Conservation (phyloP, 2,797 vertebrate species). For the Decapterus maruadsi region DNA sequence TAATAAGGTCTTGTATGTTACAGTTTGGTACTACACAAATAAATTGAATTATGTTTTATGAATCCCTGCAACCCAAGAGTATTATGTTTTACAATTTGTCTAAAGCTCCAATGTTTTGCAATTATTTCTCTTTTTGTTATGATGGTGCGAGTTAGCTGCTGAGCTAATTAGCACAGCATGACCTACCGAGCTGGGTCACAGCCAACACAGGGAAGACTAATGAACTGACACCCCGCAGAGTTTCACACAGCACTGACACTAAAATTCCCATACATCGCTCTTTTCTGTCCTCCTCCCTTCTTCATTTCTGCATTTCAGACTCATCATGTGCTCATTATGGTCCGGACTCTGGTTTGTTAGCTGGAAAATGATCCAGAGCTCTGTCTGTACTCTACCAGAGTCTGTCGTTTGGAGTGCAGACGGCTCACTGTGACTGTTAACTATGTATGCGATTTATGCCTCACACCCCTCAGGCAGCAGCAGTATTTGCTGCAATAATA, state of each 20-base stretch:
- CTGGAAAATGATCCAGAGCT: conserved; percentile 63
- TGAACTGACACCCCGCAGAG: conserved; percentile 65
- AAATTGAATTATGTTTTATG: background rate
- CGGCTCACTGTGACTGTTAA: conserved; percentile 60
- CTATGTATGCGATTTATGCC: conserved; percentile 45
- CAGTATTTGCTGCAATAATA: conserved; percentile 42
- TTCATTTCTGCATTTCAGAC: conserved; percentile 43
- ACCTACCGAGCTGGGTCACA: conserved; percentile 64
- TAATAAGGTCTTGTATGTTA: background rate
- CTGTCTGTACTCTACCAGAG: conserved; percentile 41
- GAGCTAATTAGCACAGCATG: conserved; percentile 75
- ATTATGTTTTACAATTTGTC: conserved; percentile 24
- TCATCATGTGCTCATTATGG: conserved; percentile 62
- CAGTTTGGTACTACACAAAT: too few species aligned
- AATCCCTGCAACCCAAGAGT: background rate
- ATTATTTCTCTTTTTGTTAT: conserved; percentile 38
- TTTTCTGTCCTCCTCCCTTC: conserved; percentile 17
- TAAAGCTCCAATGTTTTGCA: conserved; percentile 22
- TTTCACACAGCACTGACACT: conserved; percentile 46
- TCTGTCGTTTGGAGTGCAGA: conserved; percentile 46
- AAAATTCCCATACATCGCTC: conserved; percentile 48
- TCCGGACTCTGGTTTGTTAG: conserved; percentile 60
- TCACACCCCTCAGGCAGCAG: conserved; percentile 44
- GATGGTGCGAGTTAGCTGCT: conserved; percentile 38
- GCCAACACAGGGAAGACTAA: conserved; percentile 68